phyloP scores from a whole-genome alignment of 2,888 invertebrate genomes.

The Epinotia demarniana region DNA sequence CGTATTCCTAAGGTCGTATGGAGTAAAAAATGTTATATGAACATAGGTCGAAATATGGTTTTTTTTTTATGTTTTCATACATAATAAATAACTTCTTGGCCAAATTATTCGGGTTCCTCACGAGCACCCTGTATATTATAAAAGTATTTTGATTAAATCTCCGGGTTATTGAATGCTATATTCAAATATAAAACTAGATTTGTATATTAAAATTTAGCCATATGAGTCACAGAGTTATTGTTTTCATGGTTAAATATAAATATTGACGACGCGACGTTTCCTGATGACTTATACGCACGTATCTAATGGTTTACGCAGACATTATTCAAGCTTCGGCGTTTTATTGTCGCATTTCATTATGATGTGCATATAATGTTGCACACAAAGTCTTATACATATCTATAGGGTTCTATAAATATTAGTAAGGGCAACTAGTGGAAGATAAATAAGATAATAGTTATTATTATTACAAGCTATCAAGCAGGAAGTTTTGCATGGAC shows the following conservation, averaged over 20 bases:
- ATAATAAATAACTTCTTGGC: no score
- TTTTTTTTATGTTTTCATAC: no score
- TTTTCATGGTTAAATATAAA: background rate
- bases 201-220: background rate
- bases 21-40: no score
- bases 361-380: background rate
- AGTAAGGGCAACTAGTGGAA: slow-evolving; percentile 1
- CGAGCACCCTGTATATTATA: no score
- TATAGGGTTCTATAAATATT: background rate
- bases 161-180: no score
- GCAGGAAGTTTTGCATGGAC: slow-evolving; percentile 30
- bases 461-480: slow-evolving; percentile 27
- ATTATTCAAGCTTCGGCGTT: background rate
- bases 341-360: slow-evolving; percentile 2
- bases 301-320: background rate
- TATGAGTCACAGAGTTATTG: background rate
- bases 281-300: background rate
- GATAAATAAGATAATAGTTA: slow-evolving; percentile 5
- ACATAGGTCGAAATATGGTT: no score
- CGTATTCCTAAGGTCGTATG: no score
- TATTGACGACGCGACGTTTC: background rate
- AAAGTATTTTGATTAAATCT: no score
- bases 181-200: background rate
- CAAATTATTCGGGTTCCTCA: no score
- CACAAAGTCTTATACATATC: background rate